A percentile compares a stretch with the other conserved stretches of the same genome.
Evolutionary conservation across 2,888 invertebrate genomes (phyloP).

Genomic region (Andrena chrysosceles): DNA sequence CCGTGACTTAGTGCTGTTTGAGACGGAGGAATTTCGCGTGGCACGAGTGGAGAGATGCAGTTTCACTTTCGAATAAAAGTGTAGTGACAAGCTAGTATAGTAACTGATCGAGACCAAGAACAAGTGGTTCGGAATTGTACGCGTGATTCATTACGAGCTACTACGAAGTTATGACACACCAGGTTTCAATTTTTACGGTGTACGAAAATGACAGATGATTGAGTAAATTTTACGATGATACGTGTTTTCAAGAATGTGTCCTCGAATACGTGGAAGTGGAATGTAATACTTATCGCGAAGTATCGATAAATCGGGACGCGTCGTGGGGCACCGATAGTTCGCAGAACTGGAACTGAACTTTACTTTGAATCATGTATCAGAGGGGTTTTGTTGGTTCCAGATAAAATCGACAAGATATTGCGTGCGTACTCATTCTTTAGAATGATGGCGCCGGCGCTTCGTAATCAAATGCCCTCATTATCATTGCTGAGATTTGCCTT

Average conservation of each 20-base stretch:
- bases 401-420: conserved; percentile 58
- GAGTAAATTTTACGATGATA: conserved; percentile 10
- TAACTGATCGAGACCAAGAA: neutral
- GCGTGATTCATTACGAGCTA: neutral
- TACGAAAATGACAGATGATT: conserved; percentile 7
- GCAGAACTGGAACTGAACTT: conserved; percentile 41
- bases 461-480: neutral
- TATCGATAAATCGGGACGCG: conserved; percentile 16
- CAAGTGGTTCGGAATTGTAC: neutral
- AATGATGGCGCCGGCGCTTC: conserved; percentile 44
- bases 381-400: conserved; percentile 41
- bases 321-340: conserved; percentile 36
- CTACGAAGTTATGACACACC: neutral
- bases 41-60: neutral
- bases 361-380: conserved; percentile 59
- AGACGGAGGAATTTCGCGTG: neutral
- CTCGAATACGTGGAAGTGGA: conserved; percentile 7
- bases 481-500: neutral
- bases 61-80: too few species aligned
- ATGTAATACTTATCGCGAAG: conserved; percentile 7
- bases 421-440: neutral
- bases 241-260: neutral
- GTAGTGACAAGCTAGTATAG: too few species aligned
- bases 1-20: neutral
- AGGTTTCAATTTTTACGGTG: neutral